Base-by-base conservation (phyloP, 2,113 vertebrate genomes). In the Turnix velox region DNA sequence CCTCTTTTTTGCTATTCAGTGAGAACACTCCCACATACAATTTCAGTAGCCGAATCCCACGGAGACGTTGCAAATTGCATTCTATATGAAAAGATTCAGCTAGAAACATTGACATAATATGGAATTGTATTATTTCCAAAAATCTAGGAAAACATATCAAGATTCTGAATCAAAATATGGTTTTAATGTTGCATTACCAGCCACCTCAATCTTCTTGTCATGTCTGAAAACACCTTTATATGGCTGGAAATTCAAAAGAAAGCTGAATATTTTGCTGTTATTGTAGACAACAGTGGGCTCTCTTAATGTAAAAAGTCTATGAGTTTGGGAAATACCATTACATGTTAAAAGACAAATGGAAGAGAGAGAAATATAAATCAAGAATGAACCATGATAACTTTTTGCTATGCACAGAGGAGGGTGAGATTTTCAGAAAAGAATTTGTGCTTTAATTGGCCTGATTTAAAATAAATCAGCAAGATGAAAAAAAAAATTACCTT, bases 81-180 rank as follows among this genome's bases (percentile, higher is more conserved):
- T 92, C 75, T 74, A 31, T 87, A 93, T 92, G 13, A 90, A 96
- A 95, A 94, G 51, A 71, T 96, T 95, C 87, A 94, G 37, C 87
- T 93, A 94, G 57, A 84, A 93, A 92, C 40, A 7, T 40, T 93
- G 79, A 87, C 77, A 93, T 87, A 87, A 58, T 73, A 94, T 22
- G 23, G 20, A 0, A 4, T n/a, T 88, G 72, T 57, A 67, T 90
- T 97, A 82, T 94, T 97, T 96, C 86, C 73, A 94, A 88, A 95
- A 97, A 89, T 84, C 55, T 48, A 73, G 35, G 72, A 93, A 94
- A 95, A 95, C 59, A 40, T 91, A 66, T 71, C 65, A 88, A 61
- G 45, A 88, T 81, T 88, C 84, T 94, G 85, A 87, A 90, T 84
- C 22, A 87, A 93, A 96, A 95, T 88, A 61, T 92, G 54, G 7